Conservation (phyloP, 2,888 invertebrate species). For the Ornithoptera alexandrae region DNA sequence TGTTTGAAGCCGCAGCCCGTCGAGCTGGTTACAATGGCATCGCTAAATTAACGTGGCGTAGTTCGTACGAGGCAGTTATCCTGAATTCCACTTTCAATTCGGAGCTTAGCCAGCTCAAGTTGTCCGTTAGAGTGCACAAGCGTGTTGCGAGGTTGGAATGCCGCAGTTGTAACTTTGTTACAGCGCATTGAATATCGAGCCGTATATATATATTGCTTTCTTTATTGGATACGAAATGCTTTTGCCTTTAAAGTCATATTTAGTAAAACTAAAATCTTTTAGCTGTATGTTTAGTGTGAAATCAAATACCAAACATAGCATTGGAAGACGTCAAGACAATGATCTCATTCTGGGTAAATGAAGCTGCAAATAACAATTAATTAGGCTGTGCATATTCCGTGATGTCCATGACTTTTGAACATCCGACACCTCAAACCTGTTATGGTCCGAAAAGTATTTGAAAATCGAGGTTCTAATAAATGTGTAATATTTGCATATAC, state of each 20-base stretch:
- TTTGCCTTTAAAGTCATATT: background rate
- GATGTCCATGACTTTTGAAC: too few relatives aligned
- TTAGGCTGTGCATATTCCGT: too few relatives aligned
- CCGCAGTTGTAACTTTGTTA: slow-evolving; percentile 36
- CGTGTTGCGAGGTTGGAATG: slow-evolving; percentile 43
- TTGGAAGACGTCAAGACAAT: too few relatives aligned
- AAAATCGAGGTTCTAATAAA: too few relatives aligned
- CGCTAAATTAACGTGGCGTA: background rate
- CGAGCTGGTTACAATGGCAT: background rate
- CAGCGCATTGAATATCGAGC: background rate
- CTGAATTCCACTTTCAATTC: slow-evolving; percentile 32
- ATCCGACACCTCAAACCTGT: too few relatives aligned
- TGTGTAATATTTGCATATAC: too few relatives aligned
- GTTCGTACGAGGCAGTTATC: slow-evolving; percentile 10
- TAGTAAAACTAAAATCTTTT: background rate
- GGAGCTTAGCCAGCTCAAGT: slow-evolving; percentile 35
- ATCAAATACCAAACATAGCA: too few relatives aligned
- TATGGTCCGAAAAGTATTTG: too few relatives aligned
- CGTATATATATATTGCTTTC: background rate
- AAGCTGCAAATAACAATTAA: too few relatives aligned
- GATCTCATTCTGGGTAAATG: too few relatives aligned
- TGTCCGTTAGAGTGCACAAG: slow-evolving; percentile 43
- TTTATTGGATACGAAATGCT: slow-evolving; percentile 6
- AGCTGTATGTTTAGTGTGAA: too few relatives aligned
- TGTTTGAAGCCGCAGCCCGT: background rate